A percentile compares a stretch with the other conserved stretches of the same genome.
phyloP scores from a whole-genome alignment of 2,113 vertebrate genomes.

The Passer montanus region DNA sequence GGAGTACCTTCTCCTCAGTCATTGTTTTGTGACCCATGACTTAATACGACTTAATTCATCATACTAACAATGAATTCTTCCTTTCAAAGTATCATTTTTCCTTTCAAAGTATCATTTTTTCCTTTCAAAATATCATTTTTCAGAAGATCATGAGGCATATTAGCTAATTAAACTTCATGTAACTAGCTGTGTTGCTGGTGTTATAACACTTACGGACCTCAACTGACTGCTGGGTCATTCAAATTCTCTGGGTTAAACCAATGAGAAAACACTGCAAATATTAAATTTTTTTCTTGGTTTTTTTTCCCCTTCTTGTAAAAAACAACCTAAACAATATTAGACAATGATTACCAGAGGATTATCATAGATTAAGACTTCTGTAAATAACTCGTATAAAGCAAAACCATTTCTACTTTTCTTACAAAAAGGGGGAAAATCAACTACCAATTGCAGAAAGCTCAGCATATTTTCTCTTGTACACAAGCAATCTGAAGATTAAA shows the following conservation, averaged over 20 bases:
- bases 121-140: background rate
- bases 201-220: background rate
- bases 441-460: background rate
- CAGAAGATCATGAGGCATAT: background rate
- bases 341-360: background rate
- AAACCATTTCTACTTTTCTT: background rate
- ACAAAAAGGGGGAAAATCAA: background rate
- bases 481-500: background rate
- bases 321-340: background rate
- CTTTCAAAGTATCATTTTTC: background rate
- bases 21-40: background rate
- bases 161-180: background rate
- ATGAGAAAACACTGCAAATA: background rate
- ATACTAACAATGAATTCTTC: background rate
- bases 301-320: background rate
- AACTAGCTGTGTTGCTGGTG: background rate
- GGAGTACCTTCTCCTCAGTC: background rate
- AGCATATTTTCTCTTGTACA: background rate
- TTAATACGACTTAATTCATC: background rate
- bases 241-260: background rate
- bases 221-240: background rate
- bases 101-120: background rate
- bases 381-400: background rate
- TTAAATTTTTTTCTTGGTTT: too few species aligned
- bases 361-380: background rate